Base-by-base conservation (phyloP, 2,888 invertebrate genomes). In the Eristalis pertinax region DNA sequence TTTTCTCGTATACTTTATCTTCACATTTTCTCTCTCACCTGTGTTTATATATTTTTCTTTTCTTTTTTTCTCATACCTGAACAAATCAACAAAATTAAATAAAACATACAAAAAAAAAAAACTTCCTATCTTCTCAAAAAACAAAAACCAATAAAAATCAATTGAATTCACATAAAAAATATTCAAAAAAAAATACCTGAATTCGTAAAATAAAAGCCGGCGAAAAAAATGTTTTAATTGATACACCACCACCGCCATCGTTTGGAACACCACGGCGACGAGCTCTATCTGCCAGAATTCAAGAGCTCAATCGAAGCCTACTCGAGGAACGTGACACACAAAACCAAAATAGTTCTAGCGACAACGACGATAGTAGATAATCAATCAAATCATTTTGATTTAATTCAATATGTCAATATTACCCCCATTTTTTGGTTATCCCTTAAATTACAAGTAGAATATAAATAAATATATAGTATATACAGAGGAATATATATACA, bases 151-250 rank as follows among this genome's bases (percentile, higher is more conserved):
- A 65, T 50, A 50, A 84, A 75, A 84, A 67, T 56, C 74, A 78
- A 73, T 69, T 76, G 41, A 72, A 83, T 82, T 19, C 19, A 19
- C n/a, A 50, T 73, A 76, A 74, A 68, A 80, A 77, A 70, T 56
- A n/a, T n/a, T 58, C 75, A 75, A 67, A 62, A 64, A 78, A 60
- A 70, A 64, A 32, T 80, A 68, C 38, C 24, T 60, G n/a, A 69
- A 38, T 63, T 76, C 70, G 68, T 68, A 65, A 78, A 62, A 78
- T 76, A 88, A 43, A 94, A 95, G 94, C 95, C 96, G 96, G 96
- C 95, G 96, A 96, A 94, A 96, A 96, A 95, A 95, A 96, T 94
- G 96, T 95, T 94, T 95, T 96, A 93, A 96, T 96, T 94, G 96
- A 95, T 94, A 95, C 95, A 94, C 96, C 96, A 94, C 92, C 93